phyloP scores from a whole-genome alignment of 37 sponge, comb jelly and placozoan species.

The Oscarella lobularis region DNA sequence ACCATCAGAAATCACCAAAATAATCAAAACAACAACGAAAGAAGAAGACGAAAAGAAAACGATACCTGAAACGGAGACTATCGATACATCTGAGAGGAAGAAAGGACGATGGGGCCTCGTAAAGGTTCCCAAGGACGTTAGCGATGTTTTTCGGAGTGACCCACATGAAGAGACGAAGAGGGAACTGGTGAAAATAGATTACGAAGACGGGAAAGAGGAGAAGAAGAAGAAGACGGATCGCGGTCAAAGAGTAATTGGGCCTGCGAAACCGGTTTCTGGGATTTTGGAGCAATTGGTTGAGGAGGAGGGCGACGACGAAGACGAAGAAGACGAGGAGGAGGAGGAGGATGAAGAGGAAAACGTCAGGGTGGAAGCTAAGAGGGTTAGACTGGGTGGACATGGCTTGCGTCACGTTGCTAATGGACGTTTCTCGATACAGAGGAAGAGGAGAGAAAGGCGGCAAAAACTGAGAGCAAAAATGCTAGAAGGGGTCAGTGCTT shows the following conservation, averaged over 20 bases:
- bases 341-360: neutral
- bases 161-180: neutral
- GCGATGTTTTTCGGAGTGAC: neutral
- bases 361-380: neutral
- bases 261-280: neutral
- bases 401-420: neutral
- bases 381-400: neutral
- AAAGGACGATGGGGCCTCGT: no score
- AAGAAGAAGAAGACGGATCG: no score
- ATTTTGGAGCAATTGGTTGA: neutral
- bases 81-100: no score
- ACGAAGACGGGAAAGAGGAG: neutral
- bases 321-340: neutral
- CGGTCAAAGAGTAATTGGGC: neutral
- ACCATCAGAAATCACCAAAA: constrained; percentile 12
- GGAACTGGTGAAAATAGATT: neutral
- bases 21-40: no score
- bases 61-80: no score
- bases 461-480: neutral
- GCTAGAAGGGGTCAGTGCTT: no score
- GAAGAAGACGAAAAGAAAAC: no score
- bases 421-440: neutral
- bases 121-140: neutral
- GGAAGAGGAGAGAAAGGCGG: neutral
- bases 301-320: neutral